Base-by-base conservation (phyloP, 2,888 invertebrate species). In the Tanaodytes sp. region DNA sequence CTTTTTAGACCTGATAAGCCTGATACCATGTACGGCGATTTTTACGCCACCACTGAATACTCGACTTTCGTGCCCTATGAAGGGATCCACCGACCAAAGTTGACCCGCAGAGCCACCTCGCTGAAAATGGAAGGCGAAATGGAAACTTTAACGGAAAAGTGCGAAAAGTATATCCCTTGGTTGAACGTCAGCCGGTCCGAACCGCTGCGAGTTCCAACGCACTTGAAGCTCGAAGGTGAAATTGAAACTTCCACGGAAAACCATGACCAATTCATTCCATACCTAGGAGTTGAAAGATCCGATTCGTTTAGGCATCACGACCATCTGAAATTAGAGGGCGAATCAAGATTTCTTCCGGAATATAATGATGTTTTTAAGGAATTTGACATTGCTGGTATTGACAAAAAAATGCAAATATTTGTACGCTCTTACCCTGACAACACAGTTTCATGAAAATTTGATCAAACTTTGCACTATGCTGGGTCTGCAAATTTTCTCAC, bases 111-210 rank as follows among this genome's bases (percentile, higher is more conserved):
- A 61, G 80, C 85, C 2, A 87, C 87, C 5, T 86, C 86, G 30
- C 75, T 88, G 52, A 86, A 84, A 73, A 81, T 88, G 74, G 87
- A 88, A 74, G 88, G 88, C n/a, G 85, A 87, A 36, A 83, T 87
- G 70, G 81, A 82, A 12, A 82, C 83, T 9, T 84, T 83, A 74
- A 87, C 88, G 39, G 88, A 88, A 75, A 87, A 85, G 73, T 82
- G 85, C 54, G 87, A 87, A 31, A 85, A 87, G 73, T 84, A 80
- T 71, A 81, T 84, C 45, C 77, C 72, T 14, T 84, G 82, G 81
- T 63, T 82, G 11, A 80, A 82, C 71, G 82, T 80, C 40, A 81
- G 74, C 18, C 84, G 87, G 19, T 86, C 87, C n/a, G 84, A 85
- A 33, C 77, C 86, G 4, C 80, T 79, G 45, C 86, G 87, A 27